A percentile compares a stretch with the other conserved stretches of the same genome.
These are phyloP conservation scores for Oasisia sp. DNA, from an alignment of 2,888 invertebrate species.

Conservation along the genomic window DNA sequence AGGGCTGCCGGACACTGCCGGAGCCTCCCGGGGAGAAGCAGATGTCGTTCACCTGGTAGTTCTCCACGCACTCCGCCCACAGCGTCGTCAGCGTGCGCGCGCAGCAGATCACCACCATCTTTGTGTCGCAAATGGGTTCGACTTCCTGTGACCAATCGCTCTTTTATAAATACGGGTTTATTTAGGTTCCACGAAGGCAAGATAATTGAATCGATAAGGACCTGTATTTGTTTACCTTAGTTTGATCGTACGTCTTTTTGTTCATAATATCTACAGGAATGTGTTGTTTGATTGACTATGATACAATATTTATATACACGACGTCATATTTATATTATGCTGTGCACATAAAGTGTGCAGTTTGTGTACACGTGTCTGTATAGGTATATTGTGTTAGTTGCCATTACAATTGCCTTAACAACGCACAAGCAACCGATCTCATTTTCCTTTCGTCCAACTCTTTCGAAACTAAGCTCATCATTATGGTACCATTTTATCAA, in stretches of 20 bases:
- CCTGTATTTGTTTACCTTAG: no score
- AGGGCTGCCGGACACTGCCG: background rate
- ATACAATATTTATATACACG: background rate
- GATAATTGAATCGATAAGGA: background rate
- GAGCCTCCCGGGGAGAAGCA: background rate
- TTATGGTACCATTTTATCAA: no score
- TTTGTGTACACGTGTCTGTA: background rate
- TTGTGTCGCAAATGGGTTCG: background rate
- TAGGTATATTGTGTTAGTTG: background rate
- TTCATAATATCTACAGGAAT: background rate
- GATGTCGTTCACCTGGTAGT: constrained; percentile 22
- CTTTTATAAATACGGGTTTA: background rate
- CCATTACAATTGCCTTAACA: background rate
- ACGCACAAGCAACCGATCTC: background rate
- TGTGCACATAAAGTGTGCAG: background rate
- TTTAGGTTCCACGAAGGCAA: background rate
- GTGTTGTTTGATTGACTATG: background rate
- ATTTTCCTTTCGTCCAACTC: no score
- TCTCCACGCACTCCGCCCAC: constrained; percentile 25
- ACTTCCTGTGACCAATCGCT: constrained; percentile 23
- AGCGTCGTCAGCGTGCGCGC: constrained; percentile 33
- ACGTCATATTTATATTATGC: background rate
- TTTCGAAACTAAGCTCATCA: no score
- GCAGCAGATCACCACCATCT: constrained; percentile 31
- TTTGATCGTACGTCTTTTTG: background rate